Evolutionary conservation across 2,888 invertebrate species (phyloP).

Genomic region (Ashinkailepas kermadecensis): DNA sequence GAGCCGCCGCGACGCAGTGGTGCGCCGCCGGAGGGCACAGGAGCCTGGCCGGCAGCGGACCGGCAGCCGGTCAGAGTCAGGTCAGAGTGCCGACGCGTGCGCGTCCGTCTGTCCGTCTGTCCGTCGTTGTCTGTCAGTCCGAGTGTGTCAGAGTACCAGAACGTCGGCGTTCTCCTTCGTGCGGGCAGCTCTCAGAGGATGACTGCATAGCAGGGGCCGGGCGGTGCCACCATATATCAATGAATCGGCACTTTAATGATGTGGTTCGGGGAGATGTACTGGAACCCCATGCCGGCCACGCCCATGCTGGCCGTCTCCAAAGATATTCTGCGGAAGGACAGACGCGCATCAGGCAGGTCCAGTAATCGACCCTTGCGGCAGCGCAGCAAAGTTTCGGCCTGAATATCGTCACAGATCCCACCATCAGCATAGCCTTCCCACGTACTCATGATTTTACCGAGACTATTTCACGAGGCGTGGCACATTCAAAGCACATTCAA

Average conservation of each 20-base stretch:
- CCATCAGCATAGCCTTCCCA: too few relatives aligned
- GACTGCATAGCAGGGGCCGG: conserved; percentile 4
- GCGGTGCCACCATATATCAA: conserved; percentile 41
- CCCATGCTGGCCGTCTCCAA: conserved; percentile 90
- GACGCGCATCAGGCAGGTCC: background rate
- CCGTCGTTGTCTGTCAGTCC: too few relatives aligned
- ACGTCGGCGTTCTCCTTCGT: too few relatives aligned
- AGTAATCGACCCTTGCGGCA: background rate
- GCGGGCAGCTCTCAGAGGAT: background rate
- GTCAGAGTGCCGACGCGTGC: background rate
- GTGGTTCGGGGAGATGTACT: conserved; percentile 86
- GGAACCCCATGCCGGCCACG: conserved; percentile 83
- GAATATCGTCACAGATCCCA: too few relatives aligned
- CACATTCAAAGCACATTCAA: too few relatives aligned
- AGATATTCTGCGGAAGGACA: conserved; percentile 65
- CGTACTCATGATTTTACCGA: too few relatives aligned
- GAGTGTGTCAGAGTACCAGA: too few relatives aligned
- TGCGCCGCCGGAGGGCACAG: background rate
- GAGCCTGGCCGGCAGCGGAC: background rate
- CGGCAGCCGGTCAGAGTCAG: background rate
- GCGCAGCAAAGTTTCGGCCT: background rate
- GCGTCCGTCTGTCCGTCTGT: too few relatives aligned
- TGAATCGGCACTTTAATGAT: conserved; percentile 87
- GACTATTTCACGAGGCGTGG: too few relatives aligned
- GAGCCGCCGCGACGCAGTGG: background rate